Conservation (phyloP, 2,888 invertebrate genomes). For the Silvanus unidentatus region DNA sequence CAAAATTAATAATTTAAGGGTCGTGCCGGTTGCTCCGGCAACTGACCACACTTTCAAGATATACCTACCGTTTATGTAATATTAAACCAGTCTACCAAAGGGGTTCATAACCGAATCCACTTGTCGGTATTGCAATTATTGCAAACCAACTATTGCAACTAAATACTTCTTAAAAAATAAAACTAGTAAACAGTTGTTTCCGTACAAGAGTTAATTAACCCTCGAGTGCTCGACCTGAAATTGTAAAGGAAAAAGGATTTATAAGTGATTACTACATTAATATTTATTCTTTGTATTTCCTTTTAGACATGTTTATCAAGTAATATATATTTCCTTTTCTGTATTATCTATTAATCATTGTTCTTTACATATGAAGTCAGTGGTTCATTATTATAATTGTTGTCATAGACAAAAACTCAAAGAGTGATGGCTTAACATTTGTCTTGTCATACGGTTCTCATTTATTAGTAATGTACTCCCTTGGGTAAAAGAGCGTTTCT, state of each 20-base stretch:
- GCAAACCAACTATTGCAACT: too few relatives aligned
- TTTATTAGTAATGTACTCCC: constrained; percentile 20
- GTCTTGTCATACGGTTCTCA: constrained; percentile 28
- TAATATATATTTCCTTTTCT: constrained; percentile 20
- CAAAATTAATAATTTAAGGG: constrained; percentile 28
- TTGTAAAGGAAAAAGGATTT: too few relatives aligned
- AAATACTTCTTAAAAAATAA: too few relatives aligned
- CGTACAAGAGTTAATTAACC: too few relatives aligned
- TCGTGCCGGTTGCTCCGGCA: constrained; percentile 28
- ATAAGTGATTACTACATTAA: too few relatives aligned
- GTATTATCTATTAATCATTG: constrained; percentile 28
- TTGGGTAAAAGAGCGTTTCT: too few relatives aligned
- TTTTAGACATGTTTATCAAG: not conserved
- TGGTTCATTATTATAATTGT: constrained; percentile 37
- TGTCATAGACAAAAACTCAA: constrained; percentile 29
- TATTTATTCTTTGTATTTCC: not conserved
- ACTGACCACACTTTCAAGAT: constrained; percentile 32
- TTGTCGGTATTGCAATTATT: too few relatives aligned
- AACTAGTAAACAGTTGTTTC: too few relatives aligned
- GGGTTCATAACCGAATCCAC: too few relatives aligned
- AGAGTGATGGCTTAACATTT: constrained; percentile 32
- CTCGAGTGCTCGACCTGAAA: too few relatives aligned
- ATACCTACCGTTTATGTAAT: constrained; percentile 26
- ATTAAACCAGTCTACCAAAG: constrained; percentile 19
- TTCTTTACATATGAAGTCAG: constrained; percentile 24